Evolutionary conservation across 2,888 invertebrate genomes (phyloP), one percentile per base, ranked within the genome.

Genomic region (Lepidocyrtoides sp.): DNA sequence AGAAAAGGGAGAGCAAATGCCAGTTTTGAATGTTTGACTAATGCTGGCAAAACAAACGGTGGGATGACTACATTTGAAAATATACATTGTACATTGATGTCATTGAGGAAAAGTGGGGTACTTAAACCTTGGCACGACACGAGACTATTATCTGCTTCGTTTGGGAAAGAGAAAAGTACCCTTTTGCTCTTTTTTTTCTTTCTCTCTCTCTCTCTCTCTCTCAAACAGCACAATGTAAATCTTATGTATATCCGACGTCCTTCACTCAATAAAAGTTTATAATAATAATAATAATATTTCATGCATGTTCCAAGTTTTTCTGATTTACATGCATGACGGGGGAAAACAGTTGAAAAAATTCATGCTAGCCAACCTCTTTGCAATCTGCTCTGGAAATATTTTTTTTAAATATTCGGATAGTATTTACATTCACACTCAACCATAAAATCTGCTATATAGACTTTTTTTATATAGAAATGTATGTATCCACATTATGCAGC

Each of bases 91-190:
- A 84, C 51, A 7, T 48, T 77, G 75, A 86, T 77, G 63, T 86
- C 77, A 86, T 75, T 63, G 75, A n/a, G 44, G 14, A 26, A 20
- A 60, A 32, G 57, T 20, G 60, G 26, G 54, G 23, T 51, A 81
- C 63, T 87, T 87, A 87, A 87, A 81, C 87, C 51, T 44, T 63
- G 86, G 63, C 86, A 77, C 48, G 79, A 36, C 85, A 86, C 72
- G 85, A 86, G 79, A 66, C 66, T 23, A 32, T n/a, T n/a, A n/a
- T n/a, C n/a, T 72, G 36, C 41, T 26, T 77, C 51, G 29, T 77
- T 54, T 48, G 23, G n/a, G 20, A 72, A 36, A 72, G 48, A 77
- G 26, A 51, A 41, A 41, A 44, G 32, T 1, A 29, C 29, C 10
- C 26, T 26, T 4, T 12, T 54, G n/a, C 7, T 17, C 14, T n/a